phyloP scores from a whole-genome alignment of 2,113 vertebrate species.

The Apteryx owenii region DNA sequence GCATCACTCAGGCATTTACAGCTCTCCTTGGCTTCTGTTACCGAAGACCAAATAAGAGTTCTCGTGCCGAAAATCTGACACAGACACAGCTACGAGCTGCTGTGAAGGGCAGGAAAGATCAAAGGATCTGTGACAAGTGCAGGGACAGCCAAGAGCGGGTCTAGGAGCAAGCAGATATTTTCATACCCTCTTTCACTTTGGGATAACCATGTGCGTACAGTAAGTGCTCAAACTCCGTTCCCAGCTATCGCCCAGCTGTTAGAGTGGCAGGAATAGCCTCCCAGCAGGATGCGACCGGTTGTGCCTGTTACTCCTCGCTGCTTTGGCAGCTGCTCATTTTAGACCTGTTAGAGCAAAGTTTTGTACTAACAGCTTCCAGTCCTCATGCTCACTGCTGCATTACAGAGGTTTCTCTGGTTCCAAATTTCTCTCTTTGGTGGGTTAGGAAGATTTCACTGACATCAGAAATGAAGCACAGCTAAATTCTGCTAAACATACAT shows the following conservation, averaged over 20 bases:
- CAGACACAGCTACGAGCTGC: accelerated
- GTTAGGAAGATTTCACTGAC: neutral
- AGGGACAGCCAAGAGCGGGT: accelerated
- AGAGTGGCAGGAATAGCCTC: too few relatives aligned
- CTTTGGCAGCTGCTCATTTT: neutral
- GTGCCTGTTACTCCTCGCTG: neutral
- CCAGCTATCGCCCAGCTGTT: neutral
- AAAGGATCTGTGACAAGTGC: neutral
- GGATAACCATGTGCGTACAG: accelerated
- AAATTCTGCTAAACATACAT: neutral
- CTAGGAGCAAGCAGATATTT: neutral
- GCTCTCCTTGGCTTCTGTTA: neutral
- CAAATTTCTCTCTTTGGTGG: neutral
- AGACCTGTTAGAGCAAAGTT: neutral
- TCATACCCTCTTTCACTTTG: accelerated
- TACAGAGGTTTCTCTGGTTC: neutral
- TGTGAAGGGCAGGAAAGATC: neutral
- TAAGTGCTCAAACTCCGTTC: neutral
- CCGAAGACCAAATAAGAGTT: neutral
- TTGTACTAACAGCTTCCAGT: neutral
- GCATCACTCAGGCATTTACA: neutral
- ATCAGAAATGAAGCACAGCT: neutral
- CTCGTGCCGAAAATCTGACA: accelerated
- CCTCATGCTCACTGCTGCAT: neutral
- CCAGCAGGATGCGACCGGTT: neutral